These are phyloP conservation scores for Naja naja DNA, from an alignment of 2,113 vertebrate species.

Conservation along the genomic window DNA sequence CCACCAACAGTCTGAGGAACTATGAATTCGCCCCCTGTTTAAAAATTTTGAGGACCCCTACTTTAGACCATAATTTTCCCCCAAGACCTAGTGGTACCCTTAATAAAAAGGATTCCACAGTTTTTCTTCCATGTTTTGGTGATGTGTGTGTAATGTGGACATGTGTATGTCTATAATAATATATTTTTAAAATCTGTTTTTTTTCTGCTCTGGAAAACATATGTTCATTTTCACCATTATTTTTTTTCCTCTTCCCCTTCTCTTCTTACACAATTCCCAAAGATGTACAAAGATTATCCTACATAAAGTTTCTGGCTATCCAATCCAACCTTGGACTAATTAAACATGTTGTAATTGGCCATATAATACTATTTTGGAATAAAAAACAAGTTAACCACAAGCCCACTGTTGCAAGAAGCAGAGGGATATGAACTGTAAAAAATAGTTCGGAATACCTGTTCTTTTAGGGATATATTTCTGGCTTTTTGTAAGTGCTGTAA, in stretches of 20 bases:
- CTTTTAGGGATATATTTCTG: slow-evolving; percentile 33
- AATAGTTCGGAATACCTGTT: background rate
- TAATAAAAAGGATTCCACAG: background rate
- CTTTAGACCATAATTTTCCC: too few species aligned
- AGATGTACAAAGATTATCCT: background rate
- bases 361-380: background rate
- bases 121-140: background rate
- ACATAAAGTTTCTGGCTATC: background rate
- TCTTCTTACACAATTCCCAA: background rate
- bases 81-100: background rate
- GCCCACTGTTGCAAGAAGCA: background rate
- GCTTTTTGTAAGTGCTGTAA: background rate
- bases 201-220: background rate
- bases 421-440: too few species aligned
- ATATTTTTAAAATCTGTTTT: background rate
- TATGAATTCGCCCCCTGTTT: too few species aligned
- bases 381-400: background rate
- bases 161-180: background rate
- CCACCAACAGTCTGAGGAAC: too few species aligned
- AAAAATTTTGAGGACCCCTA: too few species aligned
- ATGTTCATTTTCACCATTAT: background rate
- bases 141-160: background rate
- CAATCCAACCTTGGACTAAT: background rate
- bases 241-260: background rate
- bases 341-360: background rate